Evolutionary conservation across 2,113 vertebrate species (phyloP).

Genomic region (Microcebus lehilahytsara): DNA sequence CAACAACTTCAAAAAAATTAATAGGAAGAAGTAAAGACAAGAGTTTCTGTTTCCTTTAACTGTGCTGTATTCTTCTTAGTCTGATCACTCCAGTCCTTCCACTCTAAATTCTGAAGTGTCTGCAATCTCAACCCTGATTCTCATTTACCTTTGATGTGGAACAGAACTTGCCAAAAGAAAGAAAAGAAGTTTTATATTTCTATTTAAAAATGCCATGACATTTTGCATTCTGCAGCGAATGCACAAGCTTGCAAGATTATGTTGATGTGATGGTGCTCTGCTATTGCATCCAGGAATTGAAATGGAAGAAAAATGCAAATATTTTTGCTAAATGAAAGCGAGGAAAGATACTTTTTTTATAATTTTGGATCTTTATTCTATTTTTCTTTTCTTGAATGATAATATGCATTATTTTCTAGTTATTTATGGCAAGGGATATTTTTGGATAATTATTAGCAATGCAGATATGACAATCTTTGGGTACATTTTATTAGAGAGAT

Average conservation of each 20-base stretch:
- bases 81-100: not conserved
- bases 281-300: slow-evolving; percentile 38
- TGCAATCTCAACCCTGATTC: not conserved
- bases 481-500: slow-evolving; percentile 50
- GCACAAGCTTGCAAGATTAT: slow-evolving; percentile 52
- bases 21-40: not conserved
- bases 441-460: slow-evolving; percentile 63
- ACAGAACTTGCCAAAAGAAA: not conserved
- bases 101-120: not conserved
- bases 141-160: slow-evolving; percentile 35
- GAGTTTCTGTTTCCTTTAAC: not conserved
- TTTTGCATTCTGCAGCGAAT: slow-evolving; percentile 59
- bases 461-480: slow-evolving; percentile 23
- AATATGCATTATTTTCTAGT: slow-evolving; percentile 47
- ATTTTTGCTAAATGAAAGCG: slow-evolving; percentile 29
- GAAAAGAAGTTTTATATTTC: slow-evolving; percentile 19
- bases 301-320: slow-evolving; percentile 63
- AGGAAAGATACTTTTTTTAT: slow-evolving; percentile 23
- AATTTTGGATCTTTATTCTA: slow-evolving; percentile 16
- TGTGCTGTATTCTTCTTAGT: not conserved
- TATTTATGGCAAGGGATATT: slow-evolving; percentile 51
- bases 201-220: slow-evolving; percentile 65
- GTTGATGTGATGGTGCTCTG: slow-evolving; percentile 26
- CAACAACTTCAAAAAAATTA: not conserved
- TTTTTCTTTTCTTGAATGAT: slow-evolving; percentile 5